These are phyloP conservation scores for Okamejei kenojei DNA, from an alignment of 2,797 vertebrate genomes.

Conservation along the genomic window DNA sequence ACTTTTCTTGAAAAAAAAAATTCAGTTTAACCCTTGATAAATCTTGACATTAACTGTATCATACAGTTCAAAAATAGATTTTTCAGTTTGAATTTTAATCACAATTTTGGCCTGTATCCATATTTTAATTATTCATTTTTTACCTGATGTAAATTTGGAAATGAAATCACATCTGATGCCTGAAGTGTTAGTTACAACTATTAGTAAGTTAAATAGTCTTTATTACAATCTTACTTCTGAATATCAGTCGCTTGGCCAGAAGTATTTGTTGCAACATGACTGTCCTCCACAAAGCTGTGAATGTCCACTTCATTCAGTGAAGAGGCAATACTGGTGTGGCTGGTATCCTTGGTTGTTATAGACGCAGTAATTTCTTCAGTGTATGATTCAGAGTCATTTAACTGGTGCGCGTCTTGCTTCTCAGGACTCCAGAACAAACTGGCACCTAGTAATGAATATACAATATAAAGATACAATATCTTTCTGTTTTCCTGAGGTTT, in stretches of 20 bases:
- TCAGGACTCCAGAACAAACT: conserved; percentile 77
- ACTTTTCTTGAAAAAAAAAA: neutral
- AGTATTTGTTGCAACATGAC: conserved; percentile 41
- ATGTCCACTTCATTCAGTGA: conserved; percentile 63
- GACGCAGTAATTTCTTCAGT: conserved; percentile 56
- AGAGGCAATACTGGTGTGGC: conserved; percentile 55
- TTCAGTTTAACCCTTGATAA: neutral
- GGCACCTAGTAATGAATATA: conserved; percentile 63
- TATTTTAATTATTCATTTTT: neutral
- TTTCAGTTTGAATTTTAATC: neutral
- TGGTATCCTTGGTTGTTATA: conserved; percentile 51
- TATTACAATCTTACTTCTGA: conserved; percentile 50
- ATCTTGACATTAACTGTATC: neutral
- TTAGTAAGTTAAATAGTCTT: neutral
- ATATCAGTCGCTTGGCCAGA: conserved; percentile 39
- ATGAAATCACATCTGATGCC: too few species aligned
- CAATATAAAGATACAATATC: neutral
- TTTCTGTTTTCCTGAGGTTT: too few species aligned
- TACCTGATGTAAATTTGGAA: neutral
- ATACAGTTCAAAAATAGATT: neutral
- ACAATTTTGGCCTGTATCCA: neutral
- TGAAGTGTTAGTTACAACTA: neutral
- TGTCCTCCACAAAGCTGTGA: conserved; percentile 62
- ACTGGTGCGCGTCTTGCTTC: conserved; percentile 47
- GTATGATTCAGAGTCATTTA: conserved; percentile 57